phyloP scores from a whole-genome alignment of 2,797 vertebrate species.

The Graptemys geographica region DNA sequence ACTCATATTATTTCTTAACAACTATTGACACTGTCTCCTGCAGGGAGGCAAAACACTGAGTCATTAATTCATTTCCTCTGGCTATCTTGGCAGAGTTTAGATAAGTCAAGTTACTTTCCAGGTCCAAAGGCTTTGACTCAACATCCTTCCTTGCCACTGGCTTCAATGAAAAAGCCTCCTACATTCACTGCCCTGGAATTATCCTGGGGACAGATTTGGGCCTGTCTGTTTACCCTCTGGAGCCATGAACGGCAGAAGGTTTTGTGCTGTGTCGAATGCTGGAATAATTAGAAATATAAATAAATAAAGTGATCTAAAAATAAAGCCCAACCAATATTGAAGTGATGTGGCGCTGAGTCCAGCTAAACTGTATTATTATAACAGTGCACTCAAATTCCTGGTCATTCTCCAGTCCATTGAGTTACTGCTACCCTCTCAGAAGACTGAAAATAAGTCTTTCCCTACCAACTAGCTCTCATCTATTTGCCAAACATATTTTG shows the following conservation, averaged over 20 bases:
- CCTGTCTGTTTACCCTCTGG: accelerated
- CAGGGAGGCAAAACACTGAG: neutral
- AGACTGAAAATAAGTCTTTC: neutral
- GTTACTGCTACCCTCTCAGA: neutral
- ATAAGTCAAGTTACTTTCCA: neutral
- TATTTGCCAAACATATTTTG: neutral
- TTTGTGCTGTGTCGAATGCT: accelerated
- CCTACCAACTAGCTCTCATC: neutral
- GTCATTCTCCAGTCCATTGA: neutral
- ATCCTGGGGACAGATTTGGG: accelerated
- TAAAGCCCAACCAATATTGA: neutral
- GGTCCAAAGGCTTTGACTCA: neutral
- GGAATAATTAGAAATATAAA: neutral
- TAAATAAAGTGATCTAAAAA: neutral
- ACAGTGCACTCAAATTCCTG: neutral
- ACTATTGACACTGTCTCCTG: neutral
- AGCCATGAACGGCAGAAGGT: accelerated
- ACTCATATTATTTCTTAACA: neutral
- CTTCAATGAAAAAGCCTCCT: neutral
- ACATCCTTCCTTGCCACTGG: neutral
- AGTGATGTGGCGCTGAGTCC: neutral
- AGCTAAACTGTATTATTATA: neutral
- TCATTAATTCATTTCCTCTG: neutral
- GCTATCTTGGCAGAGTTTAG: neutral
- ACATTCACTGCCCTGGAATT: neutral